These are phyloP conservation scores for Haliaeetus leucogaster DNA, from an alignment of 2,113 vertebrate species.

Conservation along the genomic window DNA sequence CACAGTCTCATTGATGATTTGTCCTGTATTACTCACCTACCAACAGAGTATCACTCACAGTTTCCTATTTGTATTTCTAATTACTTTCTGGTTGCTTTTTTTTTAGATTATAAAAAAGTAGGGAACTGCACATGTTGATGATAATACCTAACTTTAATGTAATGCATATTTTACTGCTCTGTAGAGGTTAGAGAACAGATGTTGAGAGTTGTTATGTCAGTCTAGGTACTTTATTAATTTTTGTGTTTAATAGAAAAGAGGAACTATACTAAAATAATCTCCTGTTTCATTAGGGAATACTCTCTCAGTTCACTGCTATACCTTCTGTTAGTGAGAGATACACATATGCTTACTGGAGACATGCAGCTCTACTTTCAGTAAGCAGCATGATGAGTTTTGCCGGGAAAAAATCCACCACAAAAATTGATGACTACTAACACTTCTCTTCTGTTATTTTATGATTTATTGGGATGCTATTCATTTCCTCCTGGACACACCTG, in stretches of 20 bases:
- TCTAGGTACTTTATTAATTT: neutral
- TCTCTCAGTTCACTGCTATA: neutral
- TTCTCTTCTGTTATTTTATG: neutral
- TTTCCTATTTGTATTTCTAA: neutral
- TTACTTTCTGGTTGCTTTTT: neutral
- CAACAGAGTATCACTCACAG: neutral
- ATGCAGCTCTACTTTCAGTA: neutral
- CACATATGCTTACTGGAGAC: neutral
- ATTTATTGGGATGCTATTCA: neutral
- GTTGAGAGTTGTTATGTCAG: neutral
- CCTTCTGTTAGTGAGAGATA: neutral
- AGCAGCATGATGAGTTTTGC: neutral
- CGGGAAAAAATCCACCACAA: neutral
- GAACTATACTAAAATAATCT: neutral
- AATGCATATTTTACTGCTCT: neutral
- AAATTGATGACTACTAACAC: neutral
- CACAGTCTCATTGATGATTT: neutral
- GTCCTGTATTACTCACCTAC: neutral
- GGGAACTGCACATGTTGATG: neutral
- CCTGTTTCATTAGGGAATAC: neutral
- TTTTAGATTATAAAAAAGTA: neutral
- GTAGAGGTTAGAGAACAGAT: neutral
- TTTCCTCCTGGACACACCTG: neutral
- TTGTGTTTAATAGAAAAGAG: neutral
- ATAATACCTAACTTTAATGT: neutral